Evolutionary conservation across 2,888 invertebrate species (phyloP).

Genomic region (Phortica okadai): DNA sequence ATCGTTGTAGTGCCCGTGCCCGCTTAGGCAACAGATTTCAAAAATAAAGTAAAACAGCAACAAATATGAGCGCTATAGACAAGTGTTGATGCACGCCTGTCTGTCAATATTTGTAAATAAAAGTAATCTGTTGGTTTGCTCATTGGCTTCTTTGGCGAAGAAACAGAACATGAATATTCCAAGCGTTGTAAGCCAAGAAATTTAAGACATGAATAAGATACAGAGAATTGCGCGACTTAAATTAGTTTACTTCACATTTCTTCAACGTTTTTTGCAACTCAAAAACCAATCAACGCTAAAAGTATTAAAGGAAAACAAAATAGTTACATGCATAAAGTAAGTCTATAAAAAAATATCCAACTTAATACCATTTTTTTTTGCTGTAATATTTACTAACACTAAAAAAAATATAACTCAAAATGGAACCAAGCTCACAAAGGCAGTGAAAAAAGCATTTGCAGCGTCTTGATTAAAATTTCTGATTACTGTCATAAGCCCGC

Average conservation of each 20-base stretch:
- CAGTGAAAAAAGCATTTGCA: neutral
- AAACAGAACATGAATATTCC: too few species aligned
- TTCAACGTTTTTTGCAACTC: neutral
- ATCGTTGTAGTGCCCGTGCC: conserved; percentile 23
- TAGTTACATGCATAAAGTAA: neutral
- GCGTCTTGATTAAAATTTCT: conserved; percentile 41
- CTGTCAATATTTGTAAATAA: neutral
- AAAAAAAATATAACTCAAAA: neutral
- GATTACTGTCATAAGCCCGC: conserved; percentile 28
- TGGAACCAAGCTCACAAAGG: neutral
- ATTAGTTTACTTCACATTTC: neutral
- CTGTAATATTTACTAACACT: neutral
- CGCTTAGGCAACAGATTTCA: neutral
- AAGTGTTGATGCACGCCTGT: too few species aligned
- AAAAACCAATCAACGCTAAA: neutral
- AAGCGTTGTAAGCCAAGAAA: too few species aligned
- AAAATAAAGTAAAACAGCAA: too few species aligned
- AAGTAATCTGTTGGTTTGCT: too few species aligned
- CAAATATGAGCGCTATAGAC: too few species aligned
- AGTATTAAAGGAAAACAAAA: neutral
- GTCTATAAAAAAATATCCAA: neutral
- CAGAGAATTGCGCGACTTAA: neutral
- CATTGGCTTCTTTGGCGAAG: too few species aligned
- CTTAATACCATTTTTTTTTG: neutral
- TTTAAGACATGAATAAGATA: too few species aligned